A percentile compares a stretch with the other conserved stretches of the same genome.
Evolutionary conservation across 2,113 vertebrate genomes (phyloP).

Genomic region (Bombycilla garrulus): DNA sequence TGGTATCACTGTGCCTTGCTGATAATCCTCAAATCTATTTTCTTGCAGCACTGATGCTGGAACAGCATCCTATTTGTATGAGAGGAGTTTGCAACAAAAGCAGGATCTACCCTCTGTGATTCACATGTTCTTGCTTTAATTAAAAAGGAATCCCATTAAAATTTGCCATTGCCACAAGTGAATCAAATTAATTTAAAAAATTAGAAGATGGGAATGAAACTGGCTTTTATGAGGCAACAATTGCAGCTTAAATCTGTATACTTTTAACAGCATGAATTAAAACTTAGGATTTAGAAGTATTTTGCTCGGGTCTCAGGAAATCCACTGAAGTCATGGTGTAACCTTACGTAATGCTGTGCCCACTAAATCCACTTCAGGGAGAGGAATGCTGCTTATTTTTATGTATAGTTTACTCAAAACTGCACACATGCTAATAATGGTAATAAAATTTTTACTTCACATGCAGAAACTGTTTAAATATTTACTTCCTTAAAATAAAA

Average conservation of each 20-base stretch:
- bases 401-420: neutral
- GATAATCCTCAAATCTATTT: neutral
- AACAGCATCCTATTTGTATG: slow-evolving; percentile 22
- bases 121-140: slow-evolving; percentile 4
- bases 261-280: neutral
- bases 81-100: slow-evolving; percentile 25
- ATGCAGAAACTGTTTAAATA: slow-evolving; percentile 1
- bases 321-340: neutral
- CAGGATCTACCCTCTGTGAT: slow-evolving; percentile 23
- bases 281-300: neutral
- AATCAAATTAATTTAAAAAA: slow-evolving; percentile 21
- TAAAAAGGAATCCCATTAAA: slow-evolving; percentile 54
- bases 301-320: neutral
- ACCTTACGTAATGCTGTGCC: neutral
- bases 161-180: neutral
- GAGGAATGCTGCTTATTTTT: neutral
- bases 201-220: neutral
- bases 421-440: neutral
- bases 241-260: neutral
- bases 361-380: neutral
- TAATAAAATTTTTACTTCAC: neutral
- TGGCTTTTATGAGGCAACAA: neutral
- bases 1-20: neutral
- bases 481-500: neutral
- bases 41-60: neutral